Conservation (phyloP, 2,113 vertebrate species). For the Dinomys branickii region DNA sequence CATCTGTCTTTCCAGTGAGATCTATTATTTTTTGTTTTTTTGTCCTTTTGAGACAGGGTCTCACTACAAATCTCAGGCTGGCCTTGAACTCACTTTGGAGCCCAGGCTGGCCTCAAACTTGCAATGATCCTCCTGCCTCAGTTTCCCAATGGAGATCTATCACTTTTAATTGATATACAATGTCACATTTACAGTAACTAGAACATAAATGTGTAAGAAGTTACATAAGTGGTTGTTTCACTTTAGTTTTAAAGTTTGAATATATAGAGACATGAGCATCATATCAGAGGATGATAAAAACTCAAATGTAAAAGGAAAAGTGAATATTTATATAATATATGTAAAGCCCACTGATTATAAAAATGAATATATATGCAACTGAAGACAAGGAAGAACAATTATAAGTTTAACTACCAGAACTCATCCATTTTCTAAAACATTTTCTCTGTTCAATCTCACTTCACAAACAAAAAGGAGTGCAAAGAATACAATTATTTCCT, state of each 20-base stretch:
- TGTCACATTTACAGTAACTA: neutral
- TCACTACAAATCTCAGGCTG: too few relatives aligned
- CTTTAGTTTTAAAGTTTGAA: conserved; percentile 42
- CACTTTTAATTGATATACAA: neutral
- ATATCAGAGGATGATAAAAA: neutral
- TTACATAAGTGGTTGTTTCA: neutral
- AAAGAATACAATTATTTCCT: neutral
- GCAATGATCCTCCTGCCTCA: too few relatives aligned
- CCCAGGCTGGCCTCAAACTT: too few relatives aligned
- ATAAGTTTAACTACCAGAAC: neutral
- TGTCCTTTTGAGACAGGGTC: too few relatives aligned
- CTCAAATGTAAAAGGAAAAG: neutral
- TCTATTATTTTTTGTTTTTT: neutral
- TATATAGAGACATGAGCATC: neutral
- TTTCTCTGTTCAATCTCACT: neutral
- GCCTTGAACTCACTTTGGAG: too few relatives aligned
- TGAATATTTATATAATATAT: neutral
- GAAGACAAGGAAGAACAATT: neutral
- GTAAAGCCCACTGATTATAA: neutral
- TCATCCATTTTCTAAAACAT: neutral
- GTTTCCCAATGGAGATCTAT: too few relatives aligned
- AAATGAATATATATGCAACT: neutral
- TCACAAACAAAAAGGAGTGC: neutral
- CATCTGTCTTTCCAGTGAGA: neutral
- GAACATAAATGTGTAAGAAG: neutral